Evolutionary conservation across 92 coral and sea anemone genomes (phyloP).

Genomic region (Phenganax subtilis): DNA sequence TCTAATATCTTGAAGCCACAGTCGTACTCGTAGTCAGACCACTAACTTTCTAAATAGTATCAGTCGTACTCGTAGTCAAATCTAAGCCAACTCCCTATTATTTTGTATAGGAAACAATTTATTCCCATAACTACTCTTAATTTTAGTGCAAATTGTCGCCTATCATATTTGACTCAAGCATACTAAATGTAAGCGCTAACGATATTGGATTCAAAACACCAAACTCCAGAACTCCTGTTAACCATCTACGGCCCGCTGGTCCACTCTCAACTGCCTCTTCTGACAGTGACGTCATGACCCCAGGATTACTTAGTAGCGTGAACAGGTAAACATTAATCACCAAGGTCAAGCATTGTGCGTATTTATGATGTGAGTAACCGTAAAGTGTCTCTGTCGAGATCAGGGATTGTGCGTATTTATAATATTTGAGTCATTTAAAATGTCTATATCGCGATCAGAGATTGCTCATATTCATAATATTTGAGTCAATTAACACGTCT

Average conservation of each 20-base stretch:
- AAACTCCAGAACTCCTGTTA: constrained; percentile 72
- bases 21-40: no score
- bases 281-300: constrained; percentile 74
- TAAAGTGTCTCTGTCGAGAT: neutral
- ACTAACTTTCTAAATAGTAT: no score
- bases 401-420: neutral
- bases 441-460: no score
- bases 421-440: no score
- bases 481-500: no score
- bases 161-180: constrained; percentile 18
- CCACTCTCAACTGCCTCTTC: constrained; percentile 58
- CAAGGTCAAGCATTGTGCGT: no score
- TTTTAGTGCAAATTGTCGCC: constrained; percentile 26
- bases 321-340: constrained; percentile 53
- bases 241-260: constrained; percentile 77
- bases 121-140: neutral
- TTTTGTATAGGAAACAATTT: neutral
- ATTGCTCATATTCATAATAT: no score
- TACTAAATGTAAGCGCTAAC: constrained; percentile 44
- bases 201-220: constrained; percentile 65
- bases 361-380: neutral
- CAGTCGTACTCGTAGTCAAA: no score
- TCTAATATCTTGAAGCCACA: neutral
- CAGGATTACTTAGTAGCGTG: constrained; percentile 71
- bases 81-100: neutral